These are phyloP conservation scores for Struthio camelus DNA, from an alignment of 2,113 vertebrate species.

Conservation along the genomic window DNA sequence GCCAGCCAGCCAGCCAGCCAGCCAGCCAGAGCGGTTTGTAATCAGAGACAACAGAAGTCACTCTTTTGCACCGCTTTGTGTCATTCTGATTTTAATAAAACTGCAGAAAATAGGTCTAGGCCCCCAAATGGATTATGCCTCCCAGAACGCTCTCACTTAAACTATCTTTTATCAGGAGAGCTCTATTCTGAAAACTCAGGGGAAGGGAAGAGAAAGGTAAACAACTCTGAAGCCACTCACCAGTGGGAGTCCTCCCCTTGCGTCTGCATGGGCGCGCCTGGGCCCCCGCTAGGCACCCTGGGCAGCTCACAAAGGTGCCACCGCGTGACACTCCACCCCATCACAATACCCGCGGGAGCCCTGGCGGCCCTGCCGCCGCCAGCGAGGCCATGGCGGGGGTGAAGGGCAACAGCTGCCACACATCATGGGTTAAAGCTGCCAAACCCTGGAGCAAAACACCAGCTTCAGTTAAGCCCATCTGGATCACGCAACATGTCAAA, in stretches of 20 bases:
- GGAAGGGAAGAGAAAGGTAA: not conserved
- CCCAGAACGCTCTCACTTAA: not conserved
- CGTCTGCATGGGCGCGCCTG: rapidly evolving
- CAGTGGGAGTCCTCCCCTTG: rapidly evolving
- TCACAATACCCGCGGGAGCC: not conserved
- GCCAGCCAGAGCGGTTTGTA: not conserved
- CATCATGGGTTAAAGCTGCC: conserved; percentile 45
- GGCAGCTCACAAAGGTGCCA: not conserved
- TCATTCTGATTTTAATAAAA: not conserved
- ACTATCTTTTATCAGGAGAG: not conserved
- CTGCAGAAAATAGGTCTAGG: not conserved
- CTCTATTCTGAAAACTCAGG: not conserved
- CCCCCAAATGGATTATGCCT: not conserved
- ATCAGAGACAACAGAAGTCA: not conserved
- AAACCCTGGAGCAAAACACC: conserved; percentile 30
- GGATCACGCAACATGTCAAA: not conserved
- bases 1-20: not conserved
- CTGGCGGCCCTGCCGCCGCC: not conserved
- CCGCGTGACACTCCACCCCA: not conserved
- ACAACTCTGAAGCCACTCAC: not conserved
- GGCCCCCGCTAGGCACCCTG: not conserved
- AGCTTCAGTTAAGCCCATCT: not conserved
- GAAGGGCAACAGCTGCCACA: conserved; percentile 36
- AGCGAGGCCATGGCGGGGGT: conserved; percentile 9
- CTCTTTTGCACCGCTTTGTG: not conserved